Conservation (phyloP, 2,888 invertebrate species). For the Orthosia gracilis region DNA sequence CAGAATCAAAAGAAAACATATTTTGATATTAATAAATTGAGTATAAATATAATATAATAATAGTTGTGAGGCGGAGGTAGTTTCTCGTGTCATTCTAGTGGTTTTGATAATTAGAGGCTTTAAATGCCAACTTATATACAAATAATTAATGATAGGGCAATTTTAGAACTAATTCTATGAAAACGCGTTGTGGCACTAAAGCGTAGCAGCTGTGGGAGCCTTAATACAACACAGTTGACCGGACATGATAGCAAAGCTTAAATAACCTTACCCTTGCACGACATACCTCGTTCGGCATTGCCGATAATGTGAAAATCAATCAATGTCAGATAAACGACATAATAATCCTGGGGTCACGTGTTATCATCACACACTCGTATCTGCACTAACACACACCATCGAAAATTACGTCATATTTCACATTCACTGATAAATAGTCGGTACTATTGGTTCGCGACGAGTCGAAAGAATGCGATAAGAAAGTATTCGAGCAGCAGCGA, state of each 20-base stretch:
- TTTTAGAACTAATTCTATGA: not conserved
- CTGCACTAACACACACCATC: conserved; percentile 57
- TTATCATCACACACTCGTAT: conserved; percentile 67
- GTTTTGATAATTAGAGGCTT: not conserved
- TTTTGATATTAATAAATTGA: conserved; percentile 1
- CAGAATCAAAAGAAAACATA: conserved; percentile 23
- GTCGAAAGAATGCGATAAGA: conserved; percentile 46
- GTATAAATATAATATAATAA: not conserved
- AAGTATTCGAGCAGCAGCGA: conserved; percentile 67
- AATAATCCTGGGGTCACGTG: conserved; percentile 60
- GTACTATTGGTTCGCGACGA: conserved; percentile 48
- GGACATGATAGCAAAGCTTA: conserved; percentile 2
- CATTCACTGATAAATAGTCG: conserved; percentile 42
- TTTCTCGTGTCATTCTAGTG: not conserved
- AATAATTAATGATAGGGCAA: no score
- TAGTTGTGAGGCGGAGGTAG: not conserved
- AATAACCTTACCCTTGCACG: conserved; percentile 78
- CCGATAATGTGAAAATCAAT: conserved; percentile 68
- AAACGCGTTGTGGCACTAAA: not conserved
- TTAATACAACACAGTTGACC: not conserved
- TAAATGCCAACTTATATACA: not conserved
- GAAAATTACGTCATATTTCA: conserved; percentile 49
- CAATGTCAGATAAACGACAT: conserved; percentile 67
- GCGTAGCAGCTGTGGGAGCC: not conserved
- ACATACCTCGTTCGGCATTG: conserved; percentile 81